These are phyloP conservation scores for Tylochromis polylepis DNA, from an alignment of 2,113 vertebrate genomes.

Conservation along the genomic window DNA sequence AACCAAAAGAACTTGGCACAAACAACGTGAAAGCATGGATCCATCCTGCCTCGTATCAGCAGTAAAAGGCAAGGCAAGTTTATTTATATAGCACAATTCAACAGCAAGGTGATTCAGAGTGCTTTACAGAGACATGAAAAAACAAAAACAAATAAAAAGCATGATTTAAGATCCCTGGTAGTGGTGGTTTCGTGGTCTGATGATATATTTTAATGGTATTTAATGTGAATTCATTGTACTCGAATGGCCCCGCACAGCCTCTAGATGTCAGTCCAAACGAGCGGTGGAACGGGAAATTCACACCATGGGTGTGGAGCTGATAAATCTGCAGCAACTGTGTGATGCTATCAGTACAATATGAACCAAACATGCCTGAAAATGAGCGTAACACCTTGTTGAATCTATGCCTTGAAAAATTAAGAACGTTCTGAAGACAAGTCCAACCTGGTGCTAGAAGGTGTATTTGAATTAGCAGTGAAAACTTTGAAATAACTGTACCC, in stretches of 20 bases:
- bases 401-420: background rate
- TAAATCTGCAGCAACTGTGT: background rate
- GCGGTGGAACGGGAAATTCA: background rate
- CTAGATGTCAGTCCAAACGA: too few relatives aligned
- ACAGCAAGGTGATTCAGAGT: too few relatives aligned
- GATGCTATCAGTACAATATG: accelerated
- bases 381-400: background rate
- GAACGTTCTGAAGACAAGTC: background rate
- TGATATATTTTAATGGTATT: too few relatives aligned
- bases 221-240: background rate
- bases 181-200: too few relatives aligned
- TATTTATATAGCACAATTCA: too few relatives aligned
- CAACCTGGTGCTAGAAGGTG: background rate
- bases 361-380: background rate
- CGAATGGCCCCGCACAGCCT: background rate
- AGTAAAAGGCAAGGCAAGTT: too few relatives aligned
- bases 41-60: background rate
- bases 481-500: background rate
- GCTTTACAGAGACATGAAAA: too few relatives aligned
- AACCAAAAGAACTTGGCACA: too few relatives aligned
- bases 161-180: too few relatives aligned
- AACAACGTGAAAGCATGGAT: background rate
- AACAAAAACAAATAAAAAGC: too few relatives aligned
- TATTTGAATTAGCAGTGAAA: background rate
- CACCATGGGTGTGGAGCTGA: background rate